Percentiles rank a stretch among this genome's conserved stretches.
These are phyloP conservation scores for Ormyrus rosae DNA, from an alignment of 2,888 invertebrate species.

Conservation along the genomic window DNA sequence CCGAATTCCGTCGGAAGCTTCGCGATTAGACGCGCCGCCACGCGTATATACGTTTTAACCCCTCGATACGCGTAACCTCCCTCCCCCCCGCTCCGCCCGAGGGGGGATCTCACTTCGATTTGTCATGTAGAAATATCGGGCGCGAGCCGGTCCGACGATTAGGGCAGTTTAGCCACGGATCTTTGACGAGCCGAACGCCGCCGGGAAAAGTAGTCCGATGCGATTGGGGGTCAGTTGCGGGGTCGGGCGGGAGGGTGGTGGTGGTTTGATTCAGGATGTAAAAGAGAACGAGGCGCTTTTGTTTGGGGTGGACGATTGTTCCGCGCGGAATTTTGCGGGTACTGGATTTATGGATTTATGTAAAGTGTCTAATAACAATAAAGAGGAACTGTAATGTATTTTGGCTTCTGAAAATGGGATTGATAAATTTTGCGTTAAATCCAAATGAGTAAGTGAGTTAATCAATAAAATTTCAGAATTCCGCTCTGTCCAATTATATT, in stretches of 20 bases:
- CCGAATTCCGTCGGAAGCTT: conserved; percentile 25
- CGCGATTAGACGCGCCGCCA: conserved; percentile 50
- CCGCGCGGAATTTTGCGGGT: neutral
- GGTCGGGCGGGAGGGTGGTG: neutral
- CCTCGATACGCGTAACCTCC: neutral
- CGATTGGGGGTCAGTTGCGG: conserved; percentile 2
- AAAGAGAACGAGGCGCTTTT: neutral
- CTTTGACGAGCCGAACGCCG: neutral
- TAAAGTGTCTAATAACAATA: no score
- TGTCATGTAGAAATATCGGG: conserved; percentile 27
- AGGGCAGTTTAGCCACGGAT: conserved; percentile 53
- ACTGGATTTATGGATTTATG: no score
- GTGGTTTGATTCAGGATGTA: neutral
- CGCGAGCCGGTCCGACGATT: conserved; percentile 31
- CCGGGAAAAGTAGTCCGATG: conserved; percentile 2
- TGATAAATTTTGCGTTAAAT: no score
- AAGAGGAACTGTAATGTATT: no score
- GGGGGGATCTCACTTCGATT: conserved; percentile 46
- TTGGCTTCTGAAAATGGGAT: no score
- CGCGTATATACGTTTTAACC: conserved; percentile 30
- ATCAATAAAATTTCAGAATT: no score
- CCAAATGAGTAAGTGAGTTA: no score
- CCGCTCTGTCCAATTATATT: no score
- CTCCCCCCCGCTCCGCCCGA: neutral
- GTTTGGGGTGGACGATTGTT: conserved; percentile 3